These are phyloP conservation scores for Nomada fabriciana DNA, from an alignment of 2,888 invertebrate species.

Conservation along the genomic window DNA sequence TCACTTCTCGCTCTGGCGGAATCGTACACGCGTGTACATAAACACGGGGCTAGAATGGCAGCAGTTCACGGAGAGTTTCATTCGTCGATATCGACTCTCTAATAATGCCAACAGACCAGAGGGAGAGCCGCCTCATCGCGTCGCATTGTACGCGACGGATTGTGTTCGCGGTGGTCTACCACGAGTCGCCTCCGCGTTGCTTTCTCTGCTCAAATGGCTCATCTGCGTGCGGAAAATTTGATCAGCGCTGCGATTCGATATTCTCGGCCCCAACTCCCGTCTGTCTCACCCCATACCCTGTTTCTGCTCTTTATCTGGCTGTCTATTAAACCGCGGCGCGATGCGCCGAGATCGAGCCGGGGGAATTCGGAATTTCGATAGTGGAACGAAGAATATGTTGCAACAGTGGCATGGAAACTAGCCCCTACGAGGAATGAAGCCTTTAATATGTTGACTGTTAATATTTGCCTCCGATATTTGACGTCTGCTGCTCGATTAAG, in stretches of 20 bases:
- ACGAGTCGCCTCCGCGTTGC: constrained; percentile 41
- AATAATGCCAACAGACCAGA: constrained; percentile 55
- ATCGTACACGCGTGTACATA: background rate
- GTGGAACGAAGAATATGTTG: constrained; percentile 11
- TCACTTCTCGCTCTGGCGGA: constrained; percentile 56
- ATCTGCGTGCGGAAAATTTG: constrained; percentile 47
- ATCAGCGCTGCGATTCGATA: constrained; percentile 40
- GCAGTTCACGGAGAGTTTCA: constrained; percentile 60
- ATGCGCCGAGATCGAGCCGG: constrained; percentile 5
- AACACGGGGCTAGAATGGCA: constrained; percentile 22
- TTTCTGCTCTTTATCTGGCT: constrained; percentile 21
- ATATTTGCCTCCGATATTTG: background rate
- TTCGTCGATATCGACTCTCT: constrained; percentile 58
- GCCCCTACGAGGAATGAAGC: background rate
- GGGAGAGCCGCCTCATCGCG: constrained; percentile 23
- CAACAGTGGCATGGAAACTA: background rate
- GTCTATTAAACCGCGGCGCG: constrained; percentile 41
- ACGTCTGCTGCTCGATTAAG: background rate
- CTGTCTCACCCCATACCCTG: background rate
- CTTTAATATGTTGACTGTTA: background rate
- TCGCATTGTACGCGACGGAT: constrained; percentile 51
- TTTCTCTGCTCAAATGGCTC: constrained; percentile 46
- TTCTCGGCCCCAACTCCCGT: background rate
- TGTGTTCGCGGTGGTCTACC: constrained; percentile 39
- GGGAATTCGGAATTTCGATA: constrained; percentile 7